A percentile compares a stretch with the other conserved stretches of the same genome.
These are phyloP conservation scores for Octomys mimax DNA, from an alignment of 2,797 vertebrate species.

Conservation along the genomic window DNA sequence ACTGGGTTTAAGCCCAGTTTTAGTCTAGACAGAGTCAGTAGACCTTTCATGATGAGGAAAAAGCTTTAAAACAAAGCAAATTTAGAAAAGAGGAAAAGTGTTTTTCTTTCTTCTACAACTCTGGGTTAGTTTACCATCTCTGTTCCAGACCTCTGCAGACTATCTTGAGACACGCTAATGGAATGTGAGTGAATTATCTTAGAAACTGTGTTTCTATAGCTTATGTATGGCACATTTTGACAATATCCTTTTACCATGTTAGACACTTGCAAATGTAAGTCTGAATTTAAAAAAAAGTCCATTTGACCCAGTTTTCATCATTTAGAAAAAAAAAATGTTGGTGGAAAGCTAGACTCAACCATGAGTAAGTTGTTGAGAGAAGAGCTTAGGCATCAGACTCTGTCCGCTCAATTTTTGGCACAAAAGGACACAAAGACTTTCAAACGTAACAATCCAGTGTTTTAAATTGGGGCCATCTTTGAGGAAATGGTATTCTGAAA, in stretches of 20 bases:
- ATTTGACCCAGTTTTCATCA: not conserved
- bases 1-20: not conserved
- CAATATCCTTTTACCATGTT: not conserved
- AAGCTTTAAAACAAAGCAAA: conserved; percentile 51
- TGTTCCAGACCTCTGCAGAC: not conserved
- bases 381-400: not conserved
- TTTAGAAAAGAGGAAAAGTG: not conserved
- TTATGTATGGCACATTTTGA: not conserved
- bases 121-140: conserved; percentile 21
- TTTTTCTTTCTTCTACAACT: not conserved
- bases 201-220: not conserved
- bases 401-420: not conserved
- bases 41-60: conserved; percentile 39
- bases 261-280: not conserved
- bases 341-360: not conserved
- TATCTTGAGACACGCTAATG: not conserved
- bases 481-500: conserved; percentile 36
- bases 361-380: not conserved
- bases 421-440: not conserved
- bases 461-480: conserved; percentile 68
- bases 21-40: not conserved
- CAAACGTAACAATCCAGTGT: conserved; percentile 44
- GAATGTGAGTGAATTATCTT: not conserved
- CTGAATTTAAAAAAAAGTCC: not conserved
- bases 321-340: not conserved